Base-by-base conservation (phyloP, 2,888 invertebrate species). In the Pecten maximus region DNA sequence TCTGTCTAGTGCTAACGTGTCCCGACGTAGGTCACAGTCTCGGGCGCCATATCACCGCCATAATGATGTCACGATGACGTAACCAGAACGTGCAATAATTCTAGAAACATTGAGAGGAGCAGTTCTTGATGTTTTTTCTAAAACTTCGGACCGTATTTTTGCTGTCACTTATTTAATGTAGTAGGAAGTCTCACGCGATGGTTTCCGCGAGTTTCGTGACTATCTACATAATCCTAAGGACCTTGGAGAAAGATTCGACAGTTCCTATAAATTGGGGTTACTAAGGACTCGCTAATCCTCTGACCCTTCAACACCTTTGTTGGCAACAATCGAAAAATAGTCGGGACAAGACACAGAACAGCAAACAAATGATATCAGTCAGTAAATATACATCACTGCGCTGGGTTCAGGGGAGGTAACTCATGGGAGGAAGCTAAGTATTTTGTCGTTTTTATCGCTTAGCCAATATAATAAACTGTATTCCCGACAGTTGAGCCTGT, bases 41-140 rank as follows among this genome's bases (percentile, higher is more conserved):
- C 74, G 1, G n/a, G 74, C 28, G 23, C 28, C 28, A 28, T 23
- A 28, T 28, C 10, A 35, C 74, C 35, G 35, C 12, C 35, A 74
- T 74, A 74, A 74, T 74, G 74, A 74, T 74, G 74, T 74, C 74
- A 74, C 23, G 35, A 74, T 74, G 74, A 74, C 74, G 74, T 74
- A 28, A 74, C 16, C 28, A 28, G 74, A 74, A 12, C 74, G 35
- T 35, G 74, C 12, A 35, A 28, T 35, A 12, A 74, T 74, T 74
- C 74, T 28, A 28, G 35, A 35, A 28, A 0, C 35, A 35, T 74
- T 74, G 74, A 74, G 74, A 23, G 35, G 28, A 10, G 35, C 28
- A 35, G 10, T 74, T 10, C 28, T 74, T 1, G 35, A 74, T 8
- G 12, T 74, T 74, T 35, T 35, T 74, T n/a, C n/a, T n/a, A 12